phyloP scores from a whole-genome alignment of 92 coral and sea anemone species.

The Umimayanthus chanpuru region DNA sequence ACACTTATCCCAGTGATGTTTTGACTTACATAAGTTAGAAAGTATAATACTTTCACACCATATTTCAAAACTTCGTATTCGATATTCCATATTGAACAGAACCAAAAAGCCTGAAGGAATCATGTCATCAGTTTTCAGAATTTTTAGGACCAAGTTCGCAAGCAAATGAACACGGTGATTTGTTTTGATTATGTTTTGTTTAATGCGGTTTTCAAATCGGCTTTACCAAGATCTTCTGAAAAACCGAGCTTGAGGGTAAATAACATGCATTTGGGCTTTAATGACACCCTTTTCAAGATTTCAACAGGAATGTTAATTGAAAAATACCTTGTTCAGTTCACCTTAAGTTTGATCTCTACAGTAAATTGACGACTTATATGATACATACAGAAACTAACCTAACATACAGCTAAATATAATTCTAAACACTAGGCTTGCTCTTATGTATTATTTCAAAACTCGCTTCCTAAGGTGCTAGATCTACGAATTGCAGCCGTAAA shows the following conservation, averaged over 20 bases:
- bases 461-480: neutral
- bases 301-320: neutral
- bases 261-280: neutral
- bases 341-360: neutral
- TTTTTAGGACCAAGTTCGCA: neutral
- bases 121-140: too few relatives aligned
- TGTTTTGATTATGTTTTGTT: neutral
- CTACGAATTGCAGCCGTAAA: neutral
- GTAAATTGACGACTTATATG: neutral
- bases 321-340: neutral
- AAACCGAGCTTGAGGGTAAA: neutral
- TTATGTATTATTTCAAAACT: too few relatives aligned
- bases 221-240: neutral
- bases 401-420: neutral
- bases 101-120: neutral
- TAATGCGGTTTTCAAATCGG: neutral
- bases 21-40: neutral
- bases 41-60: neutral
- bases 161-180: constrained; percentile 1
- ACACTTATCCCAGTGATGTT: neutral
- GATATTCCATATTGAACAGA: neutral
- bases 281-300: neutral
- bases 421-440: neutral
- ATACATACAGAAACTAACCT: too few relatives aligned
- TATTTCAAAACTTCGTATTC: neutral